phyloP scores from a whole-genome alignment of 2,113 vertebrate genomes.

The Nymphicus hollandicus region DNA sequence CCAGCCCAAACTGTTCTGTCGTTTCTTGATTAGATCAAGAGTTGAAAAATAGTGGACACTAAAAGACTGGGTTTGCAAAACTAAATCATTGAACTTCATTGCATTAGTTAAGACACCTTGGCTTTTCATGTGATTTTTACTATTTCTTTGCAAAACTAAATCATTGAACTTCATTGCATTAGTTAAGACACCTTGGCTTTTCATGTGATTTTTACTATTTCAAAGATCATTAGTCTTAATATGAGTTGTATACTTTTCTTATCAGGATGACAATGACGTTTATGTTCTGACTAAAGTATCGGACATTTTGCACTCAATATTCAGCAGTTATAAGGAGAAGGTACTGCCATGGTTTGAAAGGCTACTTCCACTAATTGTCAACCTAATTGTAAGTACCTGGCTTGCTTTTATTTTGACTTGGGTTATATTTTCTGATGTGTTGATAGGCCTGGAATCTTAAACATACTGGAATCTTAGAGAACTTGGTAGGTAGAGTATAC shows the following conservation, averaged over 20 bases:
- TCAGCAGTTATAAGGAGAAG: constrained; percentile 96
- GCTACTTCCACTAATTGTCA: constrained; percentile 93
- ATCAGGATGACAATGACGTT: constrained; percentile 95
- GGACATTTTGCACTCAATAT: constrained; percentile 96
- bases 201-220: not conserved
- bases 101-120: not conserved
- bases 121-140: not conserved
- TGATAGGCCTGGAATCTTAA: not conserved
- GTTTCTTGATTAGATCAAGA: not conserved
- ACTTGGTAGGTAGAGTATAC: not conserved
- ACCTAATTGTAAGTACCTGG: constrained; percentile 88
- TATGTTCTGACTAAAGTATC: constrained; percentile 99
- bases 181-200: not conserved
- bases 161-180: not conserved
- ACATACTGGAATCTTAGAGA: not conserved
- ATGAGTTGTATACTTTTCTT: not conserved
- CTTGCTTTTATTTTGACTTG: not conserved
- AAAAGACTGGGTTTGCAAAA: not conserved
- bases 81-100: not conserved
- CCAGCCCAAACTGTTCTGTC: not conserved
- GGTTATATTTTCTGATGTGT: not conserved
- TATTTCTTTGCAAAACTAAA: no score
- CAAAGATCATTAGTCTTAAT: not conserved
- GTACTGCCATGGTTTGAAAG: constrained; percentile 97
- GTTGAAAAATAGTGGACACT: not conserved